phyloP scores from a whole-genome alignment of 2,797 vertebrate genomes.

The Rhynchotus rufescens region DNA sequence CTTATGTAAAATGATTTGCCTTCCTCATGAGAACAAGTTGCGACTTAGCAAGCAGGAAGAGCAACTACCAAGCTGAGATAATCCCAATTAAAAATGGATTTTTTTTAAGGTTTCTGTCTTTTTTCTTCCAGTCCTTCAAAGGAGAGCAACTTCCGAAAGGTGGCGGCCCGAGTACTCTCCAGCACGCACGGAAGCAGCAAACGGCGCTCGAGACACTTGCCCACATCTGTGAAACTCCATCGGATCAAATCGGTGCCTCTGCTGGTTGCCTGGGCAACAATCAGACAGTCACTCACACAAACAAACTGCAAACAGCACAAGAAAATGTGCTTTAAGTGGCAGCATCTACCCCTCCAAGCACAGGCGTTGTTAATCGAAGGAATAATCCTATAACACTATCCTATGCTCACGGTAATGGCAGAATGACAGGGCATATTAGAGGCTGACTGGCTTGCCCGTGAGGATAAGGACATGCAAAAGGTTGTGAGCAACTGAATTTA shows the following conservation, averaged over 20 bases:
- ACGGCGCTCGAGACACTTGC: constrained; percentile 37
- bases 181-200: not conserved
- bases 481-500: not conserved
- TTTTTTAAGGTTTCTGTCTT: not conserved
- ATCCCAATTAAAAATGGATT: not conserved
- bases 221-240: constrained; percentile 30
- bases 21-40: not conserved
- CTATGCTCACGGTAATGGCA: not conserved
- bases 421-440: not conserved
- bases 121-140: not conserved
- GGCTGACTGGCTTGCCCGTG: not conserved
- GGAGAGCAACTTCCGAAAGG: not conserved
- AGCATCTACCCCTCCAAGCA: not conserved
- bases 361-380: not conserved
- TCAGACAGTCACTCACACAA: constrained; percentile 35
- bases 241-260: constrained; percentile 41
- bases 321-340: constrained; percentile 14
- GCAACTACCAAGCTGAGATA: not conserved
- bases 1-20: not conserved
- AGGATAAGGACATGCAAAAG: not conserved
- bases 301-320: constrained; percentile 43
- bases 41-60: not conserved
- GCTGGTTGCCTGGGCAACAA: constrained; percentile 52
- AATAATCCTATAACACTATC: not conserved
- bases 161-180: not conserved